Base-by-base conservation (phyloP, 2,113 vertebrate genomes). In the Pangasianodon hypophthalmus region DNA sequence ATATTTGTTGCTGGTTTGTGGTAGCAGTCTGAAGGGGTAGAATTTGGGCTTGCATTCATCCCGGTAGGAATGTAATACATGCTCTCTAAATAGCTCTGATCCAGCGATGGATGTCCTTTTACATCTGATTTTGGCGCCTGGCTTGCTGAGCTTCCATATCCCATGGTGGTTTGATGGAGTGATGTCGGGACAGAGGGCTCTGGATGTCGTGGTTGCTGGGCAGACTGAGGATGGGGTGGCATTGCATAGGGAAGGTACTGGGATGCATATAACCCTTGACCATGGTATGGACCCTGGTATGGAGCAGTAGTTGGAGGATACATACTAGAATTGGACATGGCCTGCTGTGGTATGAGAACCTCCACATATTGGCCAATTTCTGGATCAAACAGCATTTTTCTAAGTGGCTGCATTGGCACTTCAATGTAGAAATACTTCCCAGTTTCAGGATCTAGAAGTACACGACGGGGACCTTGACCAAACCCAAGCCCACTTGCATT, bases 311-410 rank as follows among this genome's bases (percentile, higher is more conserved):
- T 92, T 56, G 97, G 92, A 87, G 97, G 96, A 91, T 97, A 99
- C 90, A 97, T 86, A 8, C 96, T 96, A 0, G 96, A 88, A 10
- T 97, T 96, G 0, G 96, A 95, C 85, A 96, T 92, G 8, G 97
- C 93, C 60, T 96, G 96, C 0, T 97, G 96, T 0, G 97, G 97
- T 91, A 98, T 96, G 73, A 99, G 95, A 83, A 99, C 97, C 92
- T 99, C 98, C 89, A 99, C 96, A 79, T 99, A 99, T 90, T 98
- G 98, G 84, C 98, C 97, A 0, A 97, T 98, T 93, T 99, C 98
- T 0, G 98, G 98, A 92, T 98, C 98, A 24, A 98, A 98, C 91
- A 99, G 95, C 26, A 96, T 97, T 91, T 98, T 97, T 90, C 97
- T 96, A 73, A 97, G 94, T 10, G 97, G 97, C 89, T 97, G 97